Evolutionary conservation across 2,113 vertebrate genomes (phyloP).

Genomic region (Sphyrna mokarran): DNA sequence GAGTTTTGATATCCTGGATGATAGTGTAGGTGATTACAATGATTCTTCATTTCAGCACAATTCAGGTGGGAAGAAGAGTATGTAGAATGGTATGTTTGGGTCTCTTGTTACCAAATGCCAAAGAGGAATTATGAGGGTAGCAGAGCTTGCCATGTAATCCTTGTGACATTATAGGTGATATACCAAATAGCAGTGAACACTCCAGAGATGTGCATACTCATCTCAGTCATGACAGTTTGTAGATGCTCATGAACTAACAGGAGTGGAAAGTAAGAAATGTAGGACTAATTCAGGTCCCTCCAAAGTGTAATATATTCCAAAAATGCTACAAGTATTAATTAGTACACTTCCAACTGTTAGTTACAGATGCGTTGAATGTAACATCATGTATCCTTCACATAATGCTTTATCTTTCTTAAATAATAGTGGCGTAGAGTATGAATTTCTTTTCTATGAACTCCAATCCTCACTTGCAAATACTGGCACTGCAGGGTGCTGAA

Average conservation of each 20-base stretch:
- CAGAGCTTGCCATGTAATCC: neutral
- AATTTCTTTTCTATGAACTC: neutral
- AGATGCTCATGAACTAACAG: neutral
- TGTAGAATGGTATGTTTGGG: neutral
- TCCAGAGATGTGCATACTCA: neutral
- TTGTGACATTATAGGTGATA: neutral
- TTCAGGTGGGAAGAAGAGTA: neutral
- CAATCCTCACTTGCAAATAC: neutral
- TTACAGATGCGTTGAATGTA: neutral
- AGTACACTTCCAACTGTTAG: neutral
- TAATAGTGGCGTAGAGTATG: neutral
- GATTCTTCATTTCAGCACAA: neutral
- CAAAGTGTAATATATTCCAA: neutral
- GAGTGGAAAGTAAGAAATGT: neutral
- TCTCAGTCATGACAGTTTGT: neutral
- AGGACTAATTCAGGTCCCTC: neutral
- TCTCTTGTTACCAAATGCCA: neutral
- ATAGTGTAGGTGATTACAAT: neutral
- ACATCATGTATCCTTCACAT: neutral
- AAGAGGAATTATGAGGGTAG: neutral
- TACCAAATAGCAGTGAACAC: neutral
- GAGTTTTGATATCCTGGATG: neutral
- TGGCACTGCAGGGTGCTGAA: neutral
- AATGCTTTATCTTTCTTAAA: neutral
- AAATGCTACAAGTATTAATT: neutral